Evolutionary conservation across 2,888 invertebrate genomes (phyloP).

Genomic region (Platerodrilus igneus): DNA sequence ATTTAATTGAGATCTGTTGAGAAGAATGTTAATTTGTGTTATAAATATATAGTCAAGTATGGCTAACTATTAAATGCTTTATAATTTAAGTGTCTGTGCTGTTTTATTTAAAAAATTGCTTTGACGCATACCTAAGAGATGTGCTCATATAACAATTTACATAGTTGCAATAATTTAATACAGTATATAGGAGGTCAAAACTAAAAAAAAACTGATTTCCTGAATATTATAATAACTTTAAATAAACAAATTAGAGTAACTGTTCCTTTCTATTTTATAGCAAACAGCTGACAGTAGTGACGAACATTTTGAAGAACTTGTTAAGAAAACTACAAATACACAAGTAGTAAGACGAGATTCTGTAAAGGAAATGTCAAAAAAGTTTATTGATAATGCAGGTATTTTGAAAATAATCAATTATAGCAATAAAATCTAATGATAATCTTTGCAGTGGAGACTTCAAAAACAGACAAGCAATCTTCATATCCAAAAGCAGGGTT

Average conservation of each 20-base stretch:
- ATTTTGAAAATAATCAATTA: constrained; percentile 13
- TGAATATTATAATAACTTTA: too few species aligned
- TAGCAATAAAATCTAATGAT: not conserved
- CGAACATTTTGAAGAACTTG: constrained; percentile 7
- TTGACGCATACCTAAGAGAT: too few species aligned
- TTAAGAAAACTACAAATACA: constrained; percentile 32
- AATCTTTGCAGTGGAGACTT: constrained; percentile 50
- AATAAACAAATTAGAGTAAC: not conserved
- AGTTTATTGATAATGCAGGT: constrained; percentile 68
- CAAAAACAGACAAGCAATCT: constrained; percentile 52
- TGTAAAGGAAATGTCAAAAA: constrained; percentile 73
- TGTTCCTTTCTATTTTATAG: constrained; percentile 2
- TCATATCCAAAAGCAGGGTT: constrained; percentile 70
- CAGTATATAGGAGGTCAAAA: too few species aligned
- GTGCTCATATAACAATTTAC: too few species aligned
- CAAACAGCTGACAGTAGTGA: constrained; percentile 3
- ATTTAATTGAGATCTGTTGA: too few species aligned
- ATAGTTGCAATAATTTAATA: too few species aligned
- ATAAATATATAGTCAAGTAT: too few species aligned
- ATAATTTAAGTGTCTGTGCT: too few species aligned
- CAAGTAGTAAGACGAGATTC: constrained; percentile 63
- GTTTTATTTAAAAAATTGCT: too few species aligned
- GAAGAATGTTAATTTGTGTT: too few species aligned
- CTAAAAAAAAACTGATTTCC: too few species aligned
- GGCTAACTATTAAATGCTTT: too few species aligned